A percentile compares a stretch with the other conserved stretches of the same genome.
These are phyloP conservation scores for Drosophila aff. DNA, from an alignment of 1,140 invertebrate genomes.

Conservation along the genomic window DNA sequence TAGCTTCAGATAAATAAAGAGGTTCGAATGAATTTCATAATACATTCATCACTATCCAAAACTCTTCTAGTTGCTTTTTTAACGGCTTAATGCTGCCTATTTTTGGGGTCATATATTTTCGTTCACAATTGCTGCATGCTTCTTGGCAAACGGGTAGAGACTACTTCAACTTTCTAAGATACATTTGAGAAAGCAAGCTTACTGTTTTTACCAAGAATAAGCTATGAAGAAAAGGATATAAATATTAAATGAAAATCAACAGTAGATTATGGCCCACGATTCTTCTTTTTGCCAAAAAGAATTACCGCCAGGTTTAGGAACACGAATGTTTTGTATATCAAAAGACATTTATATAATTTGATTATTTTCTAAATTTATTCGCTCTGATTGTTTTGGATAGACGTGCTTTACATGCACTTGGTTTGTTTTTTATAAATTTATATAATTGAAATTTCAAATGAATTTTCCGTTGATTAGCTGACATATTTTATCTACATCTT, in stretches of 20 bases:
- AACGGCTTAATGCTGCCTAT: background rate
- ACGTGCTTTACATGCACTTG: constrained; percentile 58
- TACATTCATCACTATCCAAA: background rate
- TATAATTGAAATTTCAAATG: constrained; percentile 40
- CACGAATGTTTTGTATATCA: background rate
- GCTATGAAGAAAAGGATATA: too few species aligned
- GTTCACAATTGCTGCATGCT: constrained; percentile 1
- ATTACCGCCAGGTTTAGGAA: background rate
- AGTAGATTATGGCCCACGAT: too few species aligned
- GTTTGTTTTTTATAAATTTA: constrained; percentile 44
- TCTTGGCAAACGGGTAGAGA: background rate
- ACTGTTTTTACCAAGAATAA: too few species aligned
- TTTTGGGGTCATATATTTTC: background rate
- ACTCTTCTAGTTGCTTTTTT: background rate
- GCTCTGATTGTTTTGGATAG: constrained; percentile 75
- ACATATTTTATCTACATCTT: constrained; percentile 40
- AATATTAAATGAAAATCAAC: too few species aligned
- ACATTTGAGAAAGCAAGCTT: background rate
- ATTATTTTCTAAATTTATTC: constrained; percentile 77
- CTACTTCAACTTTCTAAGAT: background rate
- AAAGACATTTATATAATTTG: constrained; percentile 23
- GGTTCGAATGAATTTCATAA: too few species aligned
- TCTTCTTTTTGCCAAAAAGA: background rate
- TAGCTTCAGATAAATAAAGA: too few species aligned
- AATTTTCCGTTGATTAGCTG: constrained; percentile 31